phyloP scores from a whole-genome alignment of 2,888 invertebrate species.

The Tribolium freemani region DNA sequence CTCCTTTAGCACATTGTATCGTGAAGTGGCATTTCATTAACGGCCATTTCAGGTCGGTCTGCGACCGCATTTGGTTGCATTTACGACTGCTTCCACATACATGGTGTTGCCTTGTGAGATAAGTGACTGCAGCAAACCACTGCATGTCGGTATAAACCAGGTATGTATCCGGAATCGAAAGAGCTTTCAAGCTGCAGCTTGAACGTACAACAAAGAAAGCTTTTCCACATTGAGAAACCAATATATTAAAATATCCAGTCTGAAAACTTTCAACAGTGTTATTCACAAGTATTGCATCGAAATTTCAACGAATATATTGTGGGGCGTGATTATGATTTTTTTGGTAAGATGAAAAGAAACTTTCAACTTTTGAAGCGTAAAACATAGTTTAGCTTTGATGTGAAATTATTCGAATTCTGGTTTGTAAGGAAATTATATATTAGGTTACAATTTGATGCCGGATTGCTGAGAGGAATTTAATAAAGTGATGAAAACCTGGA shows the following conservation, averaged over 20 bases:
- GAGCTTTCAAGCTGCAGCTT: slow-evolving; percentile 10
- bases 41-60: slow-evolving; percentile 40
- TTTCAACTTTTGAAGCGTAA: not conserved
- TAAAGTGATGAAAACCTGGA: slow-evolving; percentile 44
- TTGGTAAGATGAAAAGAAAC: not conserved
- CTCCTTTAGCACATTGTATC: slow-evolving; percentile 55
- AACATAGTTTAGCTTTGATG: not conserved
- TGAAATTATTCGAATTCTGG: not conserved
- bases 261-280: slow-evolving; percentile 9
- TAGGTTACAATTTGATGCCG: slow-evolving; percentile 36
- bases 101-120: slow-evolving; percentile 6
- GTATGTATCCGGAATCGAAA: slow-evolving; percentile 28
- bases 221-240: slow-evolving; percentile 14
- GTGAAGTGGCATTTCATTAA: slow-evolving; percentile 54
- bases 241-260: slow-evolving; percentile 25
- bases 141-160: slow-evolving; percentile 17
- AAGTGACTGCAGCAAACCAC: slow-evolving; percentile 23
- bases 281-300: slow-evolving; percentile 3
- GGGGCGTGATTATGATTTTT: not conserved
- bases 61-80: slow-evolving; percentile 48
- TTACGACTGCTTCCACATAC: slow-evolving; percentile 43
- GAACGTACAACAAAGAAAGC: slow-evolving; percentile 19
- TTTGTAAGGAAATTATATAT: slow-evolving; percentile 17
- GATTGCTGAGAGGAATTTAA: slow-evolving; percentile 42
- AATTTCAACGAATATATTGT: not conserved